These are phyloP conservation scores for Heliothis subflexa DNA, from an alignment of 1,140 invertebrate species.

Conservation along the genomic window DNA sequence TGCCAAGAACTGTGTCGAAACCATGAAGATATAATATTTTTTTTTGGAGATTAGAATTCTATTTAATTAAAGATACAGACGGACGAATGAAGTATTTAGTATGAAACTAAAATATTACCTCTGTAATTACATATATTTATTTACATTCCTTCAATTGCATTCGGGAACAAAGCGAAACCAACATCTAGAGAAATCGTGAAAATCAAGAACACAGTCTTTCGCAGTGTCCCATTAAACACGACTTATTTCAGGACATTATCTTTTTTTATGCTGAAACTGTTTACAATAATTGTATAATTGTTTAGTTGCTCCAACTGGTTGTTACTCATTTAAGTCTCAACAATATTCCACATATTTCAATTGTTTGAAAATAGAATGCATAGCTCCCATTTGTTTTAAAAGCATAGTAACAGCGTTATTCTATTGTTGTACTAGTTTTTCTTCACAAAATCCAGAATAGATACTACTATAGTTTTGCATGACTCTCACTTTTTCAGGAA, in stretches of 20 bases:
- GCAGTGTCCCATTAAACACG: too few relatives aligned
- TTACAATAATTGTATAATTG: not conserved
- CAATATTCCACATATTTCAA: conserved; percentile 1
- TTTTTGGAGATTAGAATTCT: not conserved
- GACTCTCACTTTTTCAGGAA: not conserved
- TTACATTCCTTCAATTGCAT: too few relatives aligned
- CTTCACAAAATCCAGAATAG: not conserved
- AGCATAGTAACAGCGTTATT: not conserved
- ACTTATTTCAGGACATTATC: too few relatives aligned
- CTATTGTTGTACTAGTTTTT: conserved; percentile 2
- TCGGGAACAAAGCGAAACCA: too few relatives aligned
- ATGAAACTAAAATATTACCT: not conserved
- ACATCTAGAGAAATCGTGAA: too few relatives aligned
- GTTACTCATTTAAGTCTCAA: conserved; percentile 18
- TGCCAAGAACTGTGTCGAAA: conserved; percentile 17
- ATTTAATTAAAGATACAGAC: too few relatives aligned
- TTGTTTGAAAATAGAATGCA: not conserved
- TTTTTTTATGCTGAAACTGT: not conserved
- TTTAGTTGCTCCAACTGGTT: conserved; percentile 19
- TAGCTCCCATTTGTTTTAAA: too few relatives aligned
- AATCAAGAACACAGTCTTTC: too few relatives aligned
- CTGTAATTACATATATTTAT: not conserved
- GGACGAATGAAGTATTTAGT: not conserved
- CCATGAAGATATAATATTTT: not conserved
- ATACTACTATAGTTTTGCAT: not conserved